Conservation (phyloP, 2,888 invertebrate genomes). For the Diploptera punctata region DNA sequence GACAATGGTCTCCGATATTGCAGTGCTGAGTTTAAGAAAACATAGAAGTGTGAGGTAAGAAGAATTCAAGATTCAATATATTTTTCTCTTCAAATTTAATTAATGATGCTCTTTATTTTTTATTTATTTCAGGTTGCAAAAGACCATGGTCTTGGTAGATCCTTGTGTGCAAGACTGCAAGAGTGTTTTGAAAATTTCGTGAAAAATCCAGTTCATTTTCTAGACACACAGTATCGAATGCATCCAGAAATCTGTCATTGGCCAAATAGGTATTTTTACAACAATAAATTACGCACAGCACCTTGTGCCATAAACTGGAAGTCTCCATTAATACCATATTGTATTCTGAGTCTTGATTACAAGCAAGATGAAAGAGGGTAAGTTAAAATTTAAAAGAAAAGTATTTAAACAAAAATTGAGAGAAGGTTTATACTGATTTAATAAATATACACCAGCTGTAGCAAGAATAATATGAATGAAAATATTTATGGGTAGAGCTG, state of each 20-base stretch:
- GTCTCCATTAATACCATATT: conserved; percentile 62
- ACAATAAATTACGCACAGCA: conserved; percentile 57
- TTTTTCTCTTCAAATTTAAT: too few species aligned
- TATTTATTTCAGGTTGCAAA: conserved; percentile 66
- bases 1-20: too few species aligned
- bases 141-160: conserved; percentile 71
- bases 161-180: conserved; percentile 78
- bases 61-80: too few species aligned
- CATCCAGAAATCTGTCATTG: conserved; percentile 78
- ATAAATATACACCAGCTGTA: too few species aligned
- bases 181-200: conserved; percentile 59
- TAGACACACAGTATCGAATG: conserved; percentile 86
- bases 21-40: too few species aligned
- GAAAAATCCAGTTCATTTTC: conserved; percentile 59
- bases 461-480: too few species aligned
- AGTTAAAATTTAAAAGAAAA: conserved; percentile 1
- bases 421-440: too few species aligned
- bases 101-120: too few species aligned
- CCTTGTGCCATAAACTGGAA: conserved; percentile 43
- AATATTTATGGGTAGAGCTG: too few species aligned
- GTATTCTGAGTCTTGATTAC: conserved; percentile 64
- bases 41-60: too few species aligned
- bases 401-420: too few species aligned
- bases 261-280: conserved; percentile 79
- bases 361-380: conserved; percentile 47